A percentile compares a stretch with the other conserved stretches of the same genome.
phyloP scores from a whole-genome alignment of 1,140 invertebrate genomes.

The Drosophila orosa region DNA sequence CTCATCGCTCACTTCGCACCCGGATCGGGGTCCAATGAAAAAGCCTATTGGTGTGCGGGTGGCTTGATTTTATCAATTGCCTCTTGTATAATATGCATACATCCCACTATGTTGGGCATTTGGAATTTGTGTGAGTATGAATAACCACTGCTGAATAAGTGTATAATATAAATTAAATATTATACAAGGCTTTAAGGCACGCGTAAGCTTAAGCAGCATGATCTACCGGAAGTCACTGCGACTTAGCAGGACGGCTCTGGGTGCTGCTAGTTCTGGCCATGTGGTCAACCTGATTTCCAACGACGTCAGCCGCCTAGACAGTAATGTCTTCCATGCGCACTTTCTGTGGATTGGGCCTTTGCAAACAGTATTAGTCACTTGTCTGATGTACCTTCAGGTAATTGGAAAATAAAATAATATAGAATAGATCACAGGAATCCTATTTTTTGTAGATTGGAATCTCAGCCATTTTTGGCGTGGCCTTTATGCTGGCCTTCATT shows the following conservation, averaged over 20 bases:
- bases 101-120: constrained; percentile 91
- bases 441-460: constrained; percentile 86
- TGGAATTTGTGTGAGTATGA: constrained; percentile 87
- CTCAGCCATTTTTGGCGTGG: constrained; percentile 91
- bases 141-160: too few relatives aligned
- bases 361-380: constrained; percentile 90
- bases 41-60: constrained; percentile 88
- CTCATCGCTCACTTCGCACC: constrained; percentile 87
- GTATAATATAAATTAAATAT: too few relatives aligned
- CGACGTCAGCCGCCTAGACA: too few relatives aligned
- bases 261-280: constrained; percentile 90
- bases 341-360: constrained; percentile 93
- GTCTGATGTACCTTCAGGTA: constrained; percentile 89
- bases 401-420: too few relatives aligned
- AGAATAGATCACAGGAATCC: neutral
- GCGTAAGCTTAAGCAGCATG: too few relatives aligned
- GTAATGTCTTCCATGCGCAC: constrained; percentile 91
- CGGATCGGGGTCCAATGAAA: constrained; percentile 83
- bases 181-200: constrained; percentile 87
- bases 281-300: too few relatives aligned
- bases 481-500: constrained; percentile 91
- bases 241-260: constrained; percentile 88
- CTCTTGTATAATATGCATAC: constrained; percentile 89
- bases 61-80: constrained; percentile 88
- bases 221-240: constrained; percentile 91